Conservation (phyloP, 2,113 vertebrate species). For the Chiloscyllium plagiosum region DNA sequence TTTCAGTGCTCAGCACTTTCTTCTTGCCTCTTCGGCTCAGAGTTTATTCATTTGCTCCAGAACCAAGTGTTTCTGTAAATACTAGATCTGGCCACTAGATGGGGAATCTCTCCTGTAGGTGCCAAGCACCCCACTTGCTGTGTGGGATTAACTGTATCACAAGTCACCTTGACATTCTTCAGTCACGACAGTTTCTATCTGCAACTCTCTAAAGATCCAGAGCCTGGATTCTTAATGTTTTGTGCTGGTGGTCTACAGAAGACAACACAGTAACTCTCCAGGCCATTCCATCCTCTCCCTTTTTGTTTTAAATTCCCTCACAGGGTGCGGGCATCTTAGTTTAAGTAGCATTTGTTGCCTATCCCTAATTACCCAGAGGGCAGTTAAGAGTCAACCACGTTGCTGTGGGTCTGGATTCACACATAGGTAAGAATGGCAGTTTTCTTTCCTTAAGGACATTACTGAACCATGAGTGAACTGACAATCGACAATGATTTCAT, state of each 20-base stretch:
- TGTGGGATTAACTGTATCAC: not conserved
- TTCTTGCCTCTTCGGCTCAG: not conserved
- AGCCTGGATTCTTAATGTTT: not conserved
- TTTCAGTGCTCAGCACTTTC: not conserved
- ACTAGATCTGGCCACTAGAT: conserved; percentile 11
- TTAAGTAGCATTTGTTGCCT: no score
- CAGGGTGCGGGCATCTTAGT: no score
- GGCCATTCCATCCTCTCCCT: not conserved
- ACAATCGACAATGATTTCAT: no score
- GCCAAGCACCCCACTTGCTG: not conserved
- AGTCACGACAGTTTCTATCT: not conserved
- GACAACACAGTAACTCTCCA: not conserved
- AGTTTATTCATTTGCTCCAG: not conserved
- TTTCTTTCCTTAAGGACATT: no score
- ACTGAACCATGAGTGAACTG: no score
- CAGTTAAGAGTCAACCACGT: no score
- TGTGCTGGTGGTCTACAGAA: no score
- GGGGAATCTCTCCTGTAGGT: not conserved
- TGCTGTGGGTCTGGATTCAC: no score
- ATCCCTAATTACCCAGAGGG: no score
- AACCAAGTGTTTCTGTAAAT: not conserved
- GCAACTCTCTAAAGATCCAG: not conserved
- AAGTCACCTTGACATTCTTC: not conserved
- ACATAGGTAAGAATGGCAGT: no score
- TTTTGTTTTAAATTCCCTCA: no score